Percentiles rank a stretch among this genome's conserved stretches.
These are phyloP conservation scores for Harmothoe impar DNA, from an alignment of 2,888 invertebrate species.

Conservation along the genomic window DNA sequence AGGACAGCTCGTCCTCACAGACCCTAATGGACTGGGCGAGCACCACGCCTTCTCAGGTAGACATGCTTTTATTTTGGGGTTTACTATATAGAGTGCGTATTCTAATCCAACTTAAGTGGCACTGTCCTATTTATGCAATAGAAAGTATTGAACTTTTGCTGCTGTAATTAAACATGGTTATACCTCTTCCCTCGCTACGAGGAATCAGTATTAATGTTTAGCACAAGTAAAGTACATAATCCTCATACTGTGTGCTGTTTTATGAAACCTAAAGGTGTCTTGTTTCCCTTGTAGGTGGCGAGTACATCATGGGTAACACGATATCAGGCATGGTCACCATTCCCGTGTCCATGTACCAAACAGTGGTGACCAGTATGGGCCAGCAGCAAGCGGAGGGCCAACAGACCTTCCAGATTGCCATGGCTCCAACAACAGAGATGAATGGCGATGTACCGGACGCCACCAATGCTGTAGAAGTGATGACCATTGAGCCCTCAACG, in stretches of 20 bases:
- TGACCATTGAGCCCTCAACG: conserved; percentile 71
- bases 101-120: too few species aligned
- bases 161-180: too few species aligned
- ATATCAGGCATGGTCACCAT: conserved; percentile 94
- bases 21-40: conserved; percentile 88
- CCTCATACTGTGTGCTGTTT: too few species aligned
- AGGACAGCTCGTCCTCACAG: conserved; percentile 96
- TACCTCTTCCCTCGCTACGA: too few species aligned
- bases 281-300: neutral
- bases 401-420: conserved; percentile 76
- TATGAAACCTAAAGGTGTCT: too few species aligned
- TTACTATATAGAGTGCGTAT: neutral
- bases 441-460: conserved; percentile 76
- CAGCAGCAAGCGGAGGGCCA: conserved; percentile 71
- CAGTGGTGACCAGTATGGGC: conserved; percentile 90
- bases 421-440: conserved; percentile 74
- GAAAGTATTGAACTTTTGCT: too few species aligned
- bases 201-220: too few species aligned
- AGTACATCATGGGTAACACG: neutral
- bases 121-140: too few species aligned
- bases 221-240: too few species aligned
- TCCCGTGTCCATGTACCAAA: conserved; percentile 98
- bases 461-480: conserved; percentile 78
- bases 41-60: neutral
- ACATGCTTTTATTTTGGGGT: neutral